A percentile compares a stretch with the other conserved stretches of the same genome.
These are phyloP conservation scores for Cephonodes hylas DNA, from an alignment of 2,888 invertebrate genomes.

Conservation along the genomic window DNA sequence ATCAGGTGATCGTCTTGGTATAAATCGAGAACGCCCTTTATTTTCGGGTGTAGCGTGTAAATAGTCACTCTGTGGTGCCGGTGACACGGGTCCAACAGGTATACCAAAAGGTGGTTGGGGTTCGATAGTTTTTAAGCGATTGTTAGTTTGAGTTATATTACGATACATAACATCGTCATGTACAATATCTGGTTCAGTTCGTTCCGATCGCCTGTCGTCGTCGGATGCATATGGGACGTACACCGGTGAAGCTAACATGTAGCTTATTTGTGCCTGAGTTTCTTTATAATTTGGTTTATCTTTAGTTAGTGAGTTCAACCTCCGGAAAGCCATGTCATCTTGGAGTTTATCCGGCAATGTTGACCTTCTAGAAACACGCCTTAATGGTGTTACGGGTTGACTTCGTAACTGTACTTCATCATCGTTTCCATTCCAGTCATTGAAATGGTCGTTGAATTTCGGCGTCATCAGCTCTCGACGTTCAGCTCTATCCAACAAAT, in stretches of 20 bases:
- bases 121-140: slow-evolving; percentile 85
- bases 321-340: slow-evolving; percentile 91
- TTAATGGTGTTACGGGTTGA: slow-evolving; percentile 71
- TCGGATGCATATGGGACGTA: slow-evolving; percentile 77
- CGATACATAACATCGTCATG: slow-evolving; percentile 92
- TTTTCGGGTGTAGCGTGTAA: slow-evolving; percentile 87
- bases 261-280: slow-evolving; percentile 80
- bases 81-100: slow-evolving; percentile 90
- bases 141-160: slow-evolving; percentile 89
- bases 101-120: slow-evolving; percentile 96
- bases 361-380: slow-evolving; percentile 64
- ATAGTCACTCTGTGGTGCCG: slow-evolving; percentile 91
- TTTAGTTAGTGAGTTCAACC: slow-evolving; percentile 83
- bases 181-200: slow-evolving; percentile 90
- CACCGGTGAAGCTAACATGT: slow-evolving; percentile 86
- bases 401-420: slow-evolving; percentile 70
- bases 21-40: slow-evolving; percentile 81
- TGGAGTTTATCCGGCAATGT: slow-evolving; percentile 84
- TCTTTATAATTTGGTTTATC: slow-evolving; percentile 69
- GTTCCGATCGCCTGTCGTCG: slow-evolving; percentile 77
- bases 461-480: slow-evolving; percentile 84
- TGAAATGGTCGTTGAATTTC: slow-evolving; percentile 70
- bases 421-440: slow-evolving; percentile 78
- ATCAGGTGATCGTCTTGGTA: slow-evolving; percentile 88
- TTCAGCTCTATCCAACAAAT: slow-evolving; percentile 89